Base-by-base conservation (phyloP, 2,797 vertebrate species). In the Acanthurus tractus region DNA sequence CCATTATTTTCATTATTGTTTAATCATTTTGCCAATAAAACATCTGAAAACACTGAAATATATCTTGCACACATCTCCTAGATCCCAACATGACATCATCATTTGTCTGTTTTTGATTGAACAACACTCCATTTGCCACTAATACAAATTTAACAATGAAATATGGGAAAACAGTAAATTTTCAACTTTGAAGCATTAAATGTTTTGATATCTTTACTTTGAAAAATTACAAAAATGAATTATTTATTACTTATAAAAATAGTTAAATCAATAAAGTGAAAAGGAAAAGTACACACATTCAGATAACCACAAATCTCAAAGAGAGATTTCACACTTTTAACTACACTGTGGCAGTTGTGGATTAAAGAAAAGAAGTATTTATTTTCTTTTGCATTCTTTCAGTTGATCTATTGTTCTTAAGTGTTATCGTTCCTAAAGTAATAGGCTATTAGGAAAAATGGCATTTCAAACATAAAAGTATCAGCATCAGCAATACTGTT, bases 381-480 rank as follows among this genome's bases (percentile, higher is more conserved):
- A 44, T 52, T 56, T 12, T 46, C 22, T 70, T 20, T 36, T 12
- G 22, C 11, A 48, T 53, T 65, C n/a, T 82, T 36, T 59, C 57
- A 71, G 55, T 25, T 53, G 2, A 6, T 9, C 23, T 36, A 13
- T 71, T 4, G 4, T 34, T 7, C 29, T 34, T 6, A 34, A 34
- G 29, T 34, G 29, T 34, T 34, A 5, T 34, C n/a, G 25, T 42
- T 18, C 13, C 14, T 64, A 12, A 53, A 48, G 36, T 22, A 57
- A 20, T 18, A 48, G 45, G 4, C 18, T 58, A 74, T 53, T 44
- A 63, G 7, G 23, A 62, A 1, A 57, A 20, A 38, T 1, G 0
- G 9, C 63, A 20, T 38, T 58, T 64, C 17, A 56, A 56, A 69
- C 15, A 59, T 4, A n/a, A 13, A 11, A 9, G 22, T 9, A 52